Evolutionary conservation across 2,113 vertebrate species (phyloP), one percentile per base, ranked within the genome.

Genomic region (Crotalus helleri): DNA sequence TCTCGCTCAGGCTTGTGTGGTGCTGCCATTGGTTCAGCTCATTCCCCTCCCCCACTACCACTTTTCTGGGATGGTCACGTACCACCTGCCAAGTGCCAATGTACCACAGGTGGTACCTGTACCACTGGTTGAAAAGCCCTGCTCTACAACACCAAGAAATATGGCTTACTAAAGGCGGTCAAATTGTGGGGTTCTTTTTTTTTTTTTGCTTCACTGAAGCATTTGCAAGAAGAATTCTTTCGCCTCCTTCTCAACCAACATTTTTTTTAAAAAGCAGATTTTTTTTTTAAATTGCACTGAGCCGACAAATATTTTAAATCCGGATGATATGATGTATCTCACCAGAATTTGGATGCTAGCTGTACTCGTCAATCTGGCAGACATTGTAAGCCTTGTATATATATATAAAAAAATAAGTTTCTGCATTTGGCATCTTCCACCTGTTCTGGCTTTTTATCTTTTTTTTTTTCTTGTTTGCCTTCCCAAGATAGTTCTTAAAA

Each of bases 301-400:
- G 88, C 88, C 33, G 44, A 59, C 88, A 89, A 89, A 57, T 24
- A 59, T 44, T 57, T 89, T 44, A 89, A 89, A 33, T 59, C 55
- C 21, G 13, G 19, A 3, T 89, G 88, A 7, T 89, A 57, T 59
- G 8, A 26, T 59, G 21, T 5, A 55, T 89, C 55, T 89, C 55
- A 58, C 33, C 55, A 89, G 88, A 89, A 39, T 89, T 89, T 59
- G 88, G 55, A 89, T 89, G 88, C 88, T 33, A 89, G 33, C 88
- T 89, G 88, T 26, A 39, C 88, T 59, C 44, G 33, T 58, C 53
- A 89, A 89, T 58, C 55, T 89, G 88, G 88, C 88, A 89, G 55
- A 10, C 55, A 39, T 89, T 54, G 23, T 6, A 39, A 59, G 88
- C 54, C 88, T 19, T n/a, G 39, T 33, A 12, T 15, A 19, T 7